Conservation (phyloP, 2,113 vertebrate species). For the Falcunculus frontatus region DNA sequence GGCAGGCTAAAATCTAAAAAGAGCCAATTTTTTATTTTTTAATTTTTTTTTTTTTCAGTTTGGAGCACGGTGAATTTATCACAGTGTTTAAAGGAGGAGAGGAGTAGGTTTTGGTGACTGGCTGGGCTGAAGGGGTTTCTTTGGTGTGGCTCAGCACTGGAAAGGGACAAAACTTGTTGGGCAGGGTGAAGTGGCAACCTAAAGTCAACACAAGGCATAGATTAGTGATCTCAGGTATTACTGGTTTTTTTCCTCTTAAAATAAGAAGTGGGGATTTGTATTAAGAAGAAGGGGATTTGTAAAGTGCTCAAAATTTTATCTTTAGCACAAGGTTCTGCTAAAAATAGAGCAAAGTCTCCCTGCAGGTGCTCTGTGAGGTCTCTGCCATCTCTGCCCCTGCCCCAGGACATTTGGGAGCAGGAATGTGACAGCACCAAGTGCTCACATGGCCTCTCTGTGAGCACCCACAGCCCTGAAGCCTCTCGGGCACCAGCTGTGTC, state of each 20-base stretch:
- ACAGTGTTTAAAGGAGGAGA: neutral
- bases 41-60: neutral
- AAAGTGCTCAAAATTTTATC: neutral
- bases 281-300: neutral
- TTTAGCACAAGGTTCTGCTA: neutral
- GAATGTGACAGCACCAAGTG: neutral
- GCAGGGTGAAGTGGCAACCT: neutral
- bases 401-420: neutral
- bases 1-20: neutral
- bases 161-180: neutral
- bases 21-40: neutral
- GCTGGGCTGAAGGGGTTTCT: neutral
- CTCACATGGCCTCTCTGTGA: neutral
- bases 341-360: fast-evolving
- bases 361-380: neutral
- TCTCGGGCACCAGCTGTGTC: neutral
- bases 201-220: neutral
- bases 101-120: neutral
- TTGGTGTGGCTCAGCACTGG: neutral
- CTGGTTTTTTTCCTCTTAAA: neutral
- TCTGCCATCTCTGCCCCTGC: neutral
- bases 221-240: neutral
- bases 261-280: neutral
- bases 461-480: neutral
- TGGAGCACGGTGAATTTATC: neutral